Evolutionary conservation across 2,797 vertebrate species (phyloP).

Genomic region (Echeneis naucrates): DNA sequence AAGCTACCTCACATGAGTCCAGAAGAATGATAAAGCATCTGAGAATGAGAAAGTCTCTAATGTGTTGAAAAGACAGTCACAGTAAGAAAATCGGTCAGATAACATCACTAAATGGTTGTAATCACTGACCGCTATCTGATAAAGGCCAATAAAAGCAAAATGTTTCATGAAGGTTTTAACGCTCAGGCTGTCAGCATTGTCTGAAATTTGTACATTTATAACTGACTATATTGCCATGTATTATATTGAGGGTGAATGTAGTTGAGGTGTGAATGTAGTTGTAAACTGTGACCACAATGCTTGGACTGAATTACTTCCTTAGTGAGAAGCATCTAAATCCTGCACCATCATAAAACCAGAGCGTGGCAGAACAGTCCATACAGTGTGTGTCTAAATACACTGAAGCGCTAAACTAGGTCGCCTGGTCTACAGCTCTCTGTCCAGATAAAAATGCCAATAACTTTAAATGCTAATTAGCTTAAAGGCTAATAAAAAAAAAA

Average conservation of each 20-base stretch:
- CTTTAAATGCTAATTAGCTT: neutral
- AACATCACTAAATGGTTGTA: neutral
- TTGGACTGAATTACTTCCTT: neutral
- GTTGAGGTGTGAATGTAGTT: neutral
- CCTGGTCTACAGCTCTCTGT: neutral
- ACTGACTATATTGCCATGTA: neutral
- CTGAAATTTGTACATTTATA: neutral
- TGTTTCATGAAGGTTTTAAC: neutral
- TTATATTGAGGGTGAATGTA: neutral
- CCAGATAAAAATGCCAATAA: neutral
- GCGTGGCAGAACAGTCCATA: neutral
- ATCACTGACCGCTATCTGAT: neutral
- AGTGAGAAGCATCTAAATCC: neutral
- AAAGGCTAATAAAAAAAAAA: too few species aligned
- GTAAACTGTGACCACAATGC: neutral
- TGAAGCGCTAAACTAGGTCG: neutral
- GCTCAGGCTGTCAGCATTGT: neutral
- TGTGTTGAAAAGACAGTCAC: constrained; percentile 11
- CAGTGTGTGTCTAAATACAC: neutral
- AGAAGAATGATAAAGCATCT: constrained; percentile 44
- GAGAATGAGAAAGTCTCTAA: constrained; percentile 22
- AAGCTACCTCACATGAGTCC: constrained; percentile 70
- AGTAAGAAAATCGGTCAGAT: constrained; percentile 4
- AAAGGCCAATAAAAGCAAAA: neutral
- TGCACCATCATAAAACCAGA: neutral